phyloP scores from a whole-genome alignment of 2,113 vertebrate species.

The Ciconia stormi region DNA sequence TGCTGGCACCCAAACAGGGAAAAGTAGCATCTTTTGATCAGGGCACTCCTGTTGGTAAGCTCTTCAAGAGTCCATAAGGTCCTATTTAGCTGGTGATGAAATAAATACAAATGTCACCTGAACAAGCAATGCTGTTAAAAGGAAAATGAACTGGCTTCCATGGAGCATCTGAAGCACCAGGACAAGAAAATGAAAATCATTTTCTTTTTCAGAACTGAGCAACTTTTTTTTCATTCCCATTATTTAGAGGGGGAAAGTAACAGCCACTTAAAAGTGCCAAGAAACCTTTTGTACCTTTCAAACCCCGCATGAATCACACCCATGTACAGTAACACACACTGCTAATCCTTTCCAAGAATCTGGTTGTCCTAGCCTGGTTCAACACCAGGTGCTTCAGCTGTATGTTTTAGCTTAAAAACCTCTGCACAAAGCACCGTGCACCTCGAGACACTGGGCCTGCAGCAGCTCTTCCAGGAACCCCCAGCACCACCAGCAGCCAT shows the following conservation, averaged over 20 bases:
- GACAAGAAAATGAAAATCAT: neutral
- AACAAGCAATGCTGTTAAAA: neutral
- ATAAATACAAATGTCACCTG: neutral
- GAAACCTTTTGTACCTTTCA: neutral
- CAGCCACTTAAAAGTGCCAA: neutral
- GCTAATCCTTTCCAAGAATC: neutral
- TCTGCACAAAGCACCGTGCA: accelerated
- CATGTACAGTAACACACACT: neutral
- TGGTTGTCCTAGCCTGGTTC: too few species aligned
- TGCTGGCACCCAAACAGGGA: neutral
- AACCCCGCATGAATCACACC: neutral
- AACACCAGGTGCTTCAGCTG: neutral
- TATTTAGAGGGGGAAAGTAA: neutral
- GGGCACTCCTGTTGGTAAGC: neutral
- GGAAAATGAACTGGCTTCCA: neutral
- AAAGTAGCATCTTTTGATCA: neutral
- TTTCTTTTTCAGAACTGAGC: neutral
- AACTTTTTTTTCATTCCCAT: neutral
- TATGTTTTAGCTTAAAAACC: neutral
- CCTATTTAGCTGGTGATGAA: neutral
- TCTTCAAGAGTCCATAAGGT: neutral
- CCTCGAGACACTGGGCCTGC: neutral
- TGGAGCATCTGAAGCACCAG: neutral
- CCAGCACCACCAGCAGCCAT: neutral
- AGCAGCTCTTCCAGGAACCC: neutral